Base-by-base conservation (phyloP, 2,113 vertebrate genomes). In the Corapipo altera region DNA sequence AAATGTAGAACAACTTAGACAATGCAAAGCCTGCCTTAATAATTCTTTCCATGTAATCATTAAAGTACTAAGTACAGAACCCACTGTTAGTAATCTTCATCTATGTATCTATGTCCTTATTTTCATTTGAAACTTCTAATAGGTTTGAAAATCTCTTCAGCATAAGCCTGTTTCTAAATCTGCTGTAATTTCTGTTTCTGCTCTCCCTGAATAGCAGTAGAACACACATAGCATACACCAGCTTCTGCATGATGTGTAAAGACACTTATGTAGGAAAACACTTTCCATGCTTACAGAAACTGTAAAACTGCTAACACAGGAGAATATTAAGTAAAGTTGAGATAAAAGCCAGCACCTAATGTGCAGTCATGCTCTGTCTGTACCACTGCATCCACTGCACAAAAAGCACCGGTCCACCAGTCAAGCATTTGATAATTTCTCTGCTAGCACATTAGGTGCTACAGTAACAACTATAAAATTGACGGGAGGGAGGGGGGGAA, bases 401-500 rank as follows among this genome's bases (percentile, higher is more conserved):
- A 37, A n/a, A 62, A 22, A 24, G 39, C 57, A 17, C 21, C 2
- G 16, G 6, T 73, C 48, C 57, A 78, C 52, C 70, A 51, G 18
- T 35, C 65, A 85, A 88, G 85, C 70, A 16, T 65, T 49, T 26
- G 6, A 24, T 51, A 81, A 19, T 28, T 55, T 43, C 48, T 72
- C 44, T 52, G 7, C 39, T 27, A 85, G 88, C n/a, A 33, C 57
- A 43, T 46, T 7, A 41, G 23, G 30, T 39, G 65, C 52, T 64
- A 4, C 18, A 30, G 30, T 41, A 39, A 30, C 15, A 35, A n/a
- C 78, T 48, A 15, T 39, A 59, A 74, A 71, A 55, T 3, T 35
- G 22, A 39, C 7, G 0, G 3, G 39, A 11, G 39, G 39, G 39
- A 11, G 39, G 12, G 9, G 9, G 5, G 0, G 4, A 15, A 28